These are phyloP conservation scores for Petrocephalus microphthalmus DNA, from an alignment of 2,113 vertebrate species.

Conservation along the genomic window DNA sequence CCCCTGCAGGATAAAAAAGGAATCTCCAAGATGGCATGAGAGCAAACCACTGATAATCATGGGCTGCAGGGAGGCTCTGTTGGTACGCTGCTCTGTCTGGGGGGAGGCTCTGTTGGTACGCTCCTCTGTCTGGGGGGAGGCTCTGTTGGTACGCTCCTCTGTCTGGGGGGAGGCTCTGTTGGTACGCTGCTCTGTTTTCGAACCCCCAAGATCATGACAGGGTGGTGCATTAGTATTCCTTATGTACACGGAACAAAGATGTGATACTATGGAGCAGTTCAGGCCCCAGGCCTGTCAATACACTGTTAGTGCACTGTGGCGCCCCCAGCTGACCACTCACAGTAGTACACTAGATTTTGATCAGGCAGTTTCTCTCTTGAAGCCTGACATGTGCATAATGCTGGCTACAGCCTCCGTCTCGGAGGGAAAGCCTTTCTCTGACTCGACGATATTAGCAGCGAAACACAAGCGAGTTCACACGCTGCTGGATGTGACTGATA, in stretches of 20 bases:
- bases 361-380: background rate
- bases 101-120: background rate
- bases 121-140: background rate
- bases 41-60: background rate
- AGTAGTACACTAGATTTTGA: background rate
- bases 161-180: too few species aligned
- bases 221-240: slow-evolving; percentile 29
- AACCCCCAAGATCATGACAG: background rate
- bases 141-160: background rate
- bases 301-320: background rate
- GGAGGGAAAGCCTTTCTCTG: background rate
- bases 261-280: slow-evolving; percentile 26
- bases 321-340: background rate
- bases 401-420: background rate
- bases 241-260: slow-evolving; percentile 11
- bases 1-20: background rate
- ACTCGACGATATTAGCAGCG: background rate
- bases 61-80: background rate
- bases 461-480: background rate
- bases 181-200: background rate
- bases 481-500: background rate
- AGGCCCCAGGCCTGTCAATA: slow-evolving; percentile 16
- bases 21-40: background rate
- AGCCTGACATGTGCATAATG: background rate
- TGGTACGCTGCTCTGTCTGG: background rate